Percentiles rank a stretch among this genome's conserved stretches.
These are phyloP conservation scores for Bos taurus DNA, from an alignment of 2,113 vertebrate genomes.

Conservation along the genomic window ARS-UCD2.0 NC_037347.1:27184001-27184500, in stretches of 20 bases:
- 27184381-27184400: not conserved
- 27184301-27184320: not conserved
- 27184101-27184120: not conserved
- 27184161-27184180: not conserved
- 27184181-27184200: not conserved
- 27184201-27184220: not conserved
- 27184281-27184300: not conserved
- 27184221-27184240: not conserved
- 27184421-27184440: not conserved
- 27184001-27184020: not conserved
- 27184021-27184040: not conserved
- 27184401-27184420: not conserved
- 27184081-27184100: not conserved
- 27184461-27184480: not conserved
- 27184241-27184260: not conserved
- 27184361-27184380: not conserved
- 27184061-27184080: not conserved
- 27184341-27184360: conserved; percentile 6
- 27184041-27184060: not conserved
- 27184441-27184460: not conserved
- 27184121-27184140: not conserved
- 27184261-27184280: not conserved
- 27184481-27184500: not conserved
- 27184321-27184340: not conserved
- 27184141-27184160: not conserved